Evolutionary conservation across 1,140 invertebrate species (phyloP), one percentile per base, ranked within the genome.

Genomic region (Gryllus bimaculatus): DNA sequence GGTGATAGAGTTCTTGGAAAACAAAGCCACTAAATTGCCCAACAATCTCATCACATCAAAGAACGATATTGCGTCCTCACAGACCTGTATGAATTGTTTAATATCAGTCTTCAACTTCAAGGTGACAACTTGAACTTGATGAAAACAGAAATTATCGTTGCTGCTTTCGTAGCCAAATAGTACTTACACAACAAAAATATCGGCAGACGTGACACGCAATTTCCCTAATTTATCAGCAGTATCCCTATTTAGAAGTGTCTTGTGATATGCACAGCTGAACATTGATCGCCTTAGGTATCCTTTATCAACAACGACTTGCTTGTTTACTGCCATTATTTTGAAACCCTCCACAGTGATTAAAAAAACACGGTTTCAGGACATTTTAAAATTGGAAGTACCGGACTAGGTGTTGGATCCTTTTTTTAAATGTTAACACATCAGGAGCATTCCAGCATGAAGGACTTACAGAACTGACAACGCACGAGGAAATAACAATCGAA

Each of bases 51-150:
- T 66, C 54, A 66, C 54, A 66, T 66, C 54, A 66, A 66, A 18
- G 10, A 66, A 66, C 7, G 54, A 66, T 66, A 3, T 66, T 66
- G 54, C 7, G 26, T 39, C 0, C 7, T 66, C 2, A 66, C 54
- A 66, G 0, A 13, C 7, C 54, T 66, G 3, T 66, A 66, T 66
- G 7, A 66, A 66, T 66, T 66, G 1, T 66, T 66, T 66, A 66
- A 66, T 66, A 10, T 66, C 54, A 10, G 7, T 10, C 82, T 85
- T 78, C 54, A 66, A 18, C 82, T 85, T 78, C 83, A 85, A 85
- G 84, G 83, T 75, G 83, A 84, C 82, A 49, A 85, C 48, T 77
- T 84, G 80, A 85, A 85, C 82, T 84, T 85, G 81, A 84, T 85
- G 81, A 85, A 85, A 83, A 83, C 82, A 83, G 85, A 85, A 83